Evolutionary conservation across 2,113 vertebrate species (phyloP).

Genomic region (Oryzias melastigma): DNA sequence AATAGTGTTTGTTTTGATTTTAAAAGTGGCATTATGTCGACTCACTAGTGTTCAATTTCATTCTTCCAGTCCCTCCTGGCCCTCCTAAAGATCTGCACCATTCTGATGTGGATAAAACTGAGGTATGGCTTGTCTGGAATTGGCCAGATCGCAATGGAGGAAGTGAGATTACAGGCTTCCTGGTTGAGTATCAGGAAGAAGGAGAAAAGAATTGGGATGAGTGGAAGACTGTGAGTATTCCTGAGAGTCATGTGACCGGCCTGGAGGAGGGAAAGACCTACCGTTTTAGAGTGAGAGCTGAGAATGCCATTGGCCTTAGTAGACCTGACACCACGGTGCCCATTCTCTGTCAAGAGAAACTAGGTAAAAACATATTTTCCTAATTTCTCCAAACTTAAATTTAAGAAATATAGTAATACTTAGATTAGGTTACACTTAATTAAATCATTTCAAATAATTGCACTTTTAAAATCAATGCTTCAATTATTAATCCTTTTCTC

Average conservation of each 20-base stretch:
- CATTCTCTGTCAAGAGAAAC: constrained; percentile 95
- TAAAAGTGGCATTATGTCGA: too few relatives aligned
- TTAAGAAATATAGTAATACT: too few relatives aligned
- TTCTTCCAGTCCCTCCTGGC: constrained; percentile 88
- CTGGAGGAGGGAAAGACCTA: constrained; percentile 94
- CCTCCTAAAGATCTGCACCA: constrained; percentile 97
- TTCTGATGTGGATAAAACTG: constrained; percentile 92
- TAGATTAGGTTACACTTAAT: too few relatives aligned
- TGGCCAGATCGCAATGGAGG: constrained; percentile 96
- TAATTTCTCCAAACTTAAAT: too few relatives aligned
- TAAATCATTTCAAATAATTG: too few relatives aligned
- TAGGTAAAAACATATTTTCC: constrained; percentile 75
- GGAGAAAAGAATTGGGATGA: constrained; percentile 89
- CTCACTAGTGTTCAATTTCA: not conserved
- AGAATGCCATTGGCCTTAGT: constrained; percentile 92
- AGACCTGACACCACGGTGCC: constrained; percentile 96
- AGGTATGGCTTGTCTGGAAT: constrained; percentile 95
- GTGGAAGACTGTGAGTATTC: constrained; percentile 92
- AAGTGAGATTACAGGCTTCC: constrained; percentile 94
- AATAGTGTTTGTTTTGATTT: too few relatives aligned
- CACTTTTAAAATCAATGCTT: too few relatives aligned
- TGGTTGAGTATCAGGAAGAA: constrained; percentile 97
- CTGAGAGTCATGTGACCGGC: constrained; percentile 92
- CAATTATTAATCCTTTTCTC: not conserved
- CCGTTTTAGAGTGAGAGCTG: constrained; percentile 93